phyloP scores from a whole-genome alignment of 1,140 invertebrate genomes.

The Laupala kohalensis region DNA sequence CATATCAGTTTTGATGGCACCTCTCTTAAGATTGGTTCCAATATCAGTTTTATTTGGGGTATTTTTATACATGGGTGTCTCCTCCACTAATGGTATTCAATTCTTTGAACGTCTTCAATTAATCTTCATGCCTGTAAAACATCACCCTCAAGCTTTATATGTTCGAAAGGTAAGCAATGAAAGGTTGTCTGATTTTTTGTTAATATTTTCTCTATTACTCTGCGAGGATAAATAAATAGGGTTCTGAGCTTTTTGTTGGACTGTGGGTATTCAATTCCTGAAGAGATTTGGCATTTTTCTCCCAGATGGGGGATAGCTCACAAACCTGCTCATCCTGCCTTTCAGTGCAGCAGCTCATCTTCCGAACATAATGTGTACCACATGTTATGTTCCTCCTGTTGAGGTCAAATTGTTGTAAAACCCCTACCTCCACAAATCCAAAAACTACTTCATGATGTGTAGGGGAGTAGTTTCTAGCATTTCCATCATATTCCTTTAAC shows the following conservation, averaged over 20 bases:
- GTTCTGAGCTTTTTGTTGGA: no score
- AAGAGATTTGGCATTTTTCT: no score
- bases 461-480: no score
- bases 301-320: no score
- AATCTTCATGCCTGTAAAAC: conserved; percentile 86
- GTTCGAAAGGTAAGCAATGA: conserved; percentile 4
- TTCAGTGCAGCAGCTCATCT: no score
- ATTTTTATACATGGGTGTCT: conserved; percentile 93
- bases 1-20: conserved; percentile 67
- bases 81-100: conserved; percentile 82
- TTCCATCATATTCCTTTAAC: no score
- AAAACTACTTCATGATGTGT: no score
- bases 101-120: conserved; percentile 76
- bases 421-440: no score
- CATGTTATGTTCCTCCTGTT: no score
- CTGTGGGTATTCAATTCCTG: neutral
- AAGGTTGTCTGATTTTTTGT: neutral
- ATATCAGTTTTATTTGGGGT: conserved; percentile 91
- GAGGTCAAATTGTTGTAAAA: no score
- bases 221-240: neutral
- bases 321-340: no score
- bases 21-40: conserved; percentile 68
- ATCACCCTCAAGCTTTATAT: conserved; percentile 61
- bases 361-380: no score
- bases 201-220: neutral